Base-by-base conservation (phyloP, 2,797 vertebrate species). In the Dendrocincla tyrannina region DNA sequence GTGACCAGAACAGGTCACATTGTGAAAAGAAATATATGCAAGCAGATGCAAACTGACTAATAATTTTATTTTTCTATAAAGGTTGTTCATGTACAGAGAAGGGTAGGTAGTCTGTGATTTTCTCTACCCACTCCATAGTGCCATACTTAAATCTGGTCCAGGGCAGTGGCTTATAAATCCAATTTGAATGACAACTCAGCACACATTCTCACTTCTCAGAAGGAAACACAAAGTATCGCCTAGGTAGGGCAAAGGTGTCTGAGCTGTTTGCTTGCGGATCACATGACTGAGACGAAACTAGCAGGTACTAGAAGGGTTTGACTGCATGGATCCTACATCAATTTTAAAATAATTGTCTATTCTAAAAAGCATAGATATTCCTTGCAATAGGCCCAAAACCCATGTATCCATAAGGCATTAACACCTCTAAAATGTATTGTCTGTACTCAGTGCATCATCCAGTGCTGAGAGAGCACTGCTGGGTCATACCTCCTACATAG, bases 401-500 rank as follows among this genome's bases (percentile, higher is more conserved):
- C n/a, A 20, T 19, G 10, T 55, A 46, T 12, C 17, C 17, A 8
- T 41, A 50, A 82, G 35, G 3, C 68, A 23, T 63, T 67, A 68
- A 6, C 8, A 25, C 18, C 6, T 73, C 22, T 52, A 30, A 80
- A 67, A 72, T 37, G 13, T 20, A 42, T 44, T 4, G 2, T 16
- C 13, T 56, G 19, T 41, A 19, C 15, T 85, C 11, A n/a, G 39
- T 9, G 6, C 39, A 49, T 37, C 4, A 2, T 17, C 9, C 28
- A 53, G 39, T 8, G 11, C 28, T n/a, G 24, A 0, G 1, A 66
- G 9, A 66, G 9, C 17, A 13, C n/a, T 14, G 2, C 23, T 62
- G 49, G 10, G 3, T 66, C 19, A 19, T 6, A 18, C 3, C 17
- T 35, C 13, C 53, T 63, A 3, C 4, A 5, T 2, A 7, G 17